phyloP scores from a whole-genome alignment of 2,797 vertebrate genomes.

The Pangasius sanitwongsei region DNA sequence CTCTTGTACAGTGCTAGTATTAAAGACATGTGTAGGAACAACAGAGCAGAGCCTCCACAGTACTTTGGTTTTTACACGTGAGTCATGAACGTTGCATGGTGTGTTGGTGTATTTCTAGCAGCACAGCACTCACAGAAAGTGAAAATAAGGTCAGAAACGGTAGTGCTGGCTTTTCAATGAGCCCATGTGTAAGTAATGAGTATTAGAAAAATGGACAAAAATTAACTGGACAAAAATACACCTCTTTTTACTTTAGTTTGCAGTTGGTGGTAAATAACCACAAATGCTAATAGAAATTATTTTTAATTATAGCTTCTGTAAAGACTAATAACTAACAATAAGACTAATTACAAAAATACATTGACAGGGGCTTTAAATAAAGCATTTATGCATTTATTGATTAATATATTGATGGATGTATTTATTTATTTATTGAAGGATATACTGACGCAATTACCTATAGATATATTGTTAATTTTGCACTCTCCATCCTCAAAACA shows the following conservation, averaged over 20 bases:
- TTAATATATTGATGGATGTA: not conserved
- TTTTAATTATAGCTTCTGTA: not conserved
- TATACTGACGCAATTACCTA: not conserved
- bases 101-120: conserved; percentile 18
- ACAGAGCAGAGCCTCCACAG: conserved; percentile 16
- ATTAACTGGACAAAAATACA: not conserved
- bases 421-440: not conserved
- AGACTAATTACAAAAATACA: not conserved
- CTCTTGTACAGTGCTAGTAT: not conserved
- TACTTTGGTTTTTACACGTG: not conserved
- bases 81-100: conserved; percentile 9
- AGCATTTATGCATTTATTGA: not conserved
- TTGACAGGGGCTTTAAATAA: not conserved
- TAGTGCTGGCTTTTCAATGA: not conserved
- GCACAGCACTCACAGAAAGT: not conserved
- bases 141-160: not conserved
- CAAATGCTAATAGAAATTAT: not conserved
- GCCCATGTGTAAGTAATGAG: not conserved
- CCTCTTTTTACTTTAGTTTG: not conserved
- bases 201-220: not conserved
- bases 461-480: not conserved
- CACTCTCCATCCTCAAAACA: not conserved
- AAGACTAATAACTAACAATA: not conserved
- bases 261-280: not conserved
- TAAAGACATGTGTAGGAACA: conserved; percentile 19